These are phyloP conservation scores for Pocillopora grandis DNA, from an alignment of 92 coral and sea anemone genomes.

Conservation along the genomic window DNA sequence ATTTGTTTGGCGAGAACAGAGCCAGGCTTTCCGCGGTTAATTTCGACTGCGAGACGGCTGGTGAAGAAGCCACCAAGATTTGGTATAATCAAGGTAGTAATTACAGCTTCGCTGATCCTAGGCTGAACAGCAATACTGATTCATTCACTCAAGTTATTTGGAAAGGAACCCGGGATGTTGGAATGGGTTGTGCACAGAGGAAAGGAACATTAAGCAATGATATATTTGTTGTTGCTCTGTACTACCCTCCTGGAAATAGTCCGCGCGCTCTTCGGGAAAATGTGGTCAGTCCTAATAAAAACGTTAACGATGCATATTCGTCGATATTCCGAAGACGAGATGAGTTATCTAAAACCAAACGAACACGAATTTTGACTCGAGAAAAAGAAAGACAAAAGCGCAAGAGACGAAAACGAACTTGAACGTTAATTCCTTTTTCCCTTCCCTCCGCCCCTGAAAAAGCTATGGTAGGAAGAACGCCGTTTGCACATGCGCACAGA, in stretches of 20 bases:
- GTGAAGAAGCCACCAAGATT: conserved; percentile 88
- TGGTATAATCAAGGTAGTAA: conserved; percentile 91
- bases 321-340: conserved; percentile 70
- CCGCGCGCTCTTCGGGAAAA: conserved; percentile 78
- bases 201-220: conserved; percentile 92
- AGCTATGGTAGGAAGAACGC: not conserved
- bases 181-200: conserved; percentile 98
- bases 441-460: too few relatives aligned
- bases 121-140: conserved; percentile 88
- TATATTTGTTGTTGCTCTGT: conserved; percentile 88
- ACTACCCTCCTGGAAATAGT: conserved; percentile 91
- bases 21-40: conserved; percentile 90
- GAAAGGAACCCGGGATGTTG: conserved; percentile 87
- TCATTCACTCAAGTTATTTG: conserved; percentile 96
- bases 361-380: not conserved
- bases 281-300: conserved; percentile 75
- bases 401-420: not conserved
- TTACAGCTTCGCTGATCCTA: conserved; percentile 90
- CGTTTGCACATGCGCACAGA: not conserved
- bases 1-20: conserved; percentile 89
- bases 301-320: conserved; percentile 82
- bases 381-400: not conserved
- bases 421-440: not conserved
- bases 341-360: conserved; percentile 29
- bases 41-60: conserved; percentile 94